Base-by-base conservation (phyloP, 1,140 invertebrate genomes). In the Zaprionus capensis region DNA sequence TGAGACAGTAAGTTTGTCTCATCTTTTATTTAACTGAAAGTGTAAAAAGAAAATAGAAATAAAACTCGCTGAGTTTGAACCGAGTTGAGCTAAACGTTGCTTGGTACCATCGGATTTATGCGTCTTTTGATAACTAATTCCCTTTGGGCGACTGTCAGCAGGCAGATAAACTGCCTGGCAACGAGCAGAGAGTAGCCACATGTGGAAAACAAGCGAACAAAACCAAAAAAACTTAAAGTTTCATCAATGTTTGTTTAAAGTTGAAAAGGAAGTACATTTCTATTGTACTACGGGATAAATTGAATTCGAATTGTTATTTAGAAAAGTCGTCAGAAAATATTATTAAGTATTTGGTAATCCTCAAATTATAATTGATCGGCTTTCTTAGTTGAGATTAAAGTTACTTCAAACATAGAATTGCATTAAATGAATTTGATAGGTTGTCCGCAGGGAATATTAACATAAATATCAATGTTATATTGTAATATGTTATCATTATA, bases 81-180 rank as follows among this genome's bases (percentile, higher is more conserved):
- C 17, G 7, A 46, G 71, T 62, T 58, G 15, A 49, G 55, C 41
- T 53, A 70, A 74, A 51, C 41, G 41, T 3, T 46, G 69, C 78
- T 79, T 81, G 63, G 58, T 68, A 56, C 72, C 80, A 79, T 79
- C 84, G 85, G 78, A 84, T 88, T 90, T 90, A 90, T 88, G 85
- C 81, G 71, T 88, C 85, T 84, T 88, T 90, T 88, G 85, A 88
- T 88, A 88, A 84, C 78, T 81, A 88, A 88, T 88, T 88, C 84
- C 85, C 85, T 90, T 88, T 88, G 84, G 84, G 78, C 84, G 67
- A 65, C 85, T 90, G 81, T 88, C 85, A 84, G 78, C 84, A 81
- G 70, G 56, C 75, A 87, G 84, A 84, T 87, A 87, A 90, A 88
- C 85, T 84, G 57, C 85, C 71, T 84, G 75, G 81, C 85, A 74